Evolutionary conservation across 2,797 vertebrate genomes (phyloP), one percentile per base, ranked within the genome.

Genomic region (Loris lydekkerianus): DNA sequence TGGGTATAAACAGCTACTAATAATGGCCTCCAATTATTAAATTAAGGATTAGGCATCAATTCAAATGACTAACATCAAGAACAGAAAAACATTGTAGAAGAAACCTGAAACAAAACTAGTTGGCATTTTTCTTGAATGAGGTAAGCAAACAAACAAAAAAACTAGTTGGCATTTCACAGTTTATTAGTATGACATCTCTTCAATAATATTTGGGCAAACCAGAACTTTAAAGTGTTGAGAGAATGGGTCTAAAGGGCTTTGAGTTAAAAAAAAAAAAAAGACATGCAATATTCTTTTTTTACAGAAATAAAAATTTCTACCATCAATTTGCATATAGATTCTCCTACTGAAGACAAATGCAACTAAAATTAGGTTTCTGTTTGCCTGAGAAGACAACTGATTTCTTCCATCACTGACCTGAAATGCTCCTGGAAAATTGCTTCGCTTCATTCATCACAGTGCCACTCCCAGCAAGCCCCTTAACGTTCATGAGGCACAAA

Each of bases 291-390:
- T 60, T 91, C 43, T 91, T 81, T 96, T 86, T 78, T 91, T 17
- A 91, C 61, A 49, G 34, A 93, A 69, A 31, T 81, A 25, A 92
- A 85, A 90, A 93, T 77, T 72, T 93, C 72, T 94, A 94, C 56
- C 56, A 72, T 82, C 85, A 78, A 73, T 94, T 93, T 95, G 69
- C 34, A 93, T 58, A 93, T 2, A 86, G 73, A 67, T 89, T 89
- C 61, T 95, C 40, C 46, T 70, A 92, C 2, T 87, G 43, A 95
- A 89, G 69, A 93, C 34, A 93, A 27, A 78, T 80, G 9, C 84
- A 93, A 73, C 83, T 95, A 97, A 95, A 96, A 93, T 84, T 77
- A 89, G 31, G 82, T 86, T 96, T 93, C 77, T 86, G 67, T 91
- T 90, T 90, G 73, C 31, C 84, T 69, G 34, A 86, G 73, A 96